Evolutionary conservation across 2,113 vertebrate species (phyloP).

Genomic region (Ailurus styani): DNA sequence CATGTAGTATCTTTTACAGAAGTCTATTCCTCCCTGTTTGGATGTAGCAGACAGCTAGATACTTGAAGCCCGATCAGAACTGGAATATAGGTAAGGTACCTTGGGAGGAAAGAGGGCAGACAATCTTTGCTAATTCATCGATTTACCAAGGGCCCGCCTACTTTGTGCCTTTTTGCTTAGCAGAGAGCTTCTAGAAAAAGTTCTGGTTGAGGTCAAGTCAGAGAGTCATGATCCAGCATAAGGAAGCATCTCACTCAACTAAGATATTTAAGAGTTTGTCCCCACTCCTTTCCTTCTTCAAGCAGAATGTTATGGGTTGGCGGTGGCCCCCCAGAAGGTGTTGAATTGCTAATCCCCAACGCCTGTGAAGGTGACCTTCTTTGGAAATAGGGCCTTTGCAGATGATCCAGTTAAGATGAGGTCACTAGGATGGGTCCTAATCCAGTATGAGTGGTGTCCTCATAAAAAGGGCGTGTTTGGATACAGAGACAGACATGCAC

Average conservation of each 20-base stretch:
- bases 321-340: not conserved
- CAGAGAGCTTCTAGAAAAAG: not conserved
- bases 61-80: not conserved
- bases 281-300: not conserved
- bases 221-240: not conserved
- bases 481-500: not conserved
- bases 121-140: not conserved
- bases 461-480: not conserved
- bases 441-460: not conserved
- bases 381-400: not conserved
- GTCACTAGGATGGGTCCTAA: not conserved
- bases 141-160: not conserved
- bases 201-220: not conserved
- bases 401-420: not conserved
- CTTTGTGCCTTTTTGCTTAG: not conserved
- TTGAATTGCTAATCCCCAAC: not conserved
- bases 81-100: not conserved
- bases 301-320: not conserved
- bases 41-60: not conserved
- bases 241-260: not conserved
- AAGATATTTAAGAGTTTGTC: conserved; percentile 9
- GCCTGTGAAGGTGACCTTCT: not conserved
- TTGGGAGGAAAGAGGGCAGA: not conserved
- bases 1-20: not conserved
- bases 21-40: not conserved